A percentile compares a stretch with the other conserved stretches of the same genome.
These are phyloP conservation scores for Ectemnius continuus DNA, from an alignment of 2,888 invertebrate genomes.

Conservation along the genomic window DNA sequence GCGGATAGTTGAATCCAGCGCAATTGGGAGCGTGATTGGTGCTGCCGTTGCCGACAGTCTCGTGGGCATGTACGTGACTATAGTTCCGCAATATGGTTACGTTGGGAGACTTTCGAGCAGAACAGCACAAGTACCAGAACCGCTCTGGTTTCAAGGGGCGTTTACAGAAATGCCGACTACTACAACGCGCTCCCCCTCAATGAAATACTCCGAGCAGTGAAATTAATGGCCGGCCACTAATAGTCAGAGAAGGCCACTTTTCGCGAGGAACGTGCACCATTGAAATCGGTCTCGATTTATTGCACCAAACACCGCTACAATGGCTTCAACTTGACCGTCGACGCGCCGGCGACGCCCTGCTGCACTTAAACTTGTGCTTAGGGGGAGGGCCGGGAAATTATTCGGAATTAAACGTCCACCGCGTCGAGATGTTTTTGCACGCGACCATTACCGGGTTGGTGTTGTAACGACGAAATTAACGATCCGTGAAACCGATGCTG, in stretches of 20 bases:
- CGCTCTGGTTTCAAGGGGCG: neutral
- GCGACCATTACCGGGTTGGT: conserved; percentile 56
- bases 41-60: conserved; percentile 26
- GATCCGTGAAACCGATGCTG: conserved; percentile 67
- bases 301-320: too few relatives aligned
- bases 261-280: conserved; percentile 14
- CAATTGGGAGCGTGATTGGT: conserved; percentile 19
- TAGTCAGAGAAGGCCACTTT: too few relatives aligned
- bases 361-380: too few relatives aligned
- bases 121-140: neutral
- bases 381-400: conserved; percentile 50
- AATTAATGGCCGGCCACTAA: too few relatives aligned
- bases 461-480: conserved; percentile 69
- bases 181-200: neutral
- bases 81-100: neutral
- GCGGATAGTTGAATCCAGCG: conserved; percentile 28
- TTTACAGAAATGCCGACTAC: neutral
- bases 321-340: too few relatives aligned
- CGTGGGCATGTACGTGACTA: conserved; percentile 22
- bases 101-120: neutral
- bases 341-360: too few relatives aligned
- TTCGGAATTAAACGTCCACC: conserved; percentile 67
- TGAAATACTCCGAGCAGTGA: neutral
- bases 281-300: conserved; percentile 22
- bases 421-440: conserved; percentile 55